Evolutionary conservation across 2,113 vertebrate species (phyloP).

Genomic region (Oxygymnocypris stewartii): DNA sequence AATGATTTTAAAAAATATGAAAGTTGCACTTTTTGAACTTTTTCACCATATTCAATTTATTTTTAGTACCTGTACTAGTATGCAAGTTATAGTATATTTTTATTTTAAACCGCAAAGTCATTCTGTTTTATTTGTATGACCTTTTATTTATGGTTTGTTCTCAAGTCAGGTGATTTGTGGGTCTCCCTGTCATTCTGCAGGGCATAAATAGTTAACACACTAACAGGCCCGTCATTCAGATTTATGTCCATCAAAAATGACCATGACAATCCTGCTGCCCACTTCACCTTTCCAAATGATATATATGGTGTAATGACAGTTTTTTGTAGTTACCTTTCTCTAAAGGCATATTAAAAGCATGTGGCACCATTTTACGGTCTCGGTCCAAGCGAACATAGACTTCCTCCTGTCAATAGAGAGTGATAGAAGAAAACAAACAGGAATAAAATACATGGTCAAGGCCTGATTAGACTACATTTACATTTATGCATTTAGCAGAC

Average conservation of each 20-base stretch:
- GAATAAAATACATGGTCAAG: background rate
- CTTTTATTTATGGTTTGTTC: conserved; percentile 3
- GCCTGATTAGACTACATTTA: too few species aligned
- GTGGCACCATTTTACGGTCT: conserved; percentile 43
- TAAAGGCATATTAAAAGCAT: conserved; percentile 17
- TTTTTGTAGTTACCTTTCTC: conserved; percentile 43
- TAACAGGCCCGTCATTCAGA: conserved; percentile 33
- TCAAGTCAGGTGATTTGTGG: background rate
- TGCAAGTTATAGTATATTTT: too few species aligned
- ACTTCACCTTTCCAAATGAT: conserved; percentile 18
- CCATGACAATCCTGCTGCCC: conserved; percentile 2
- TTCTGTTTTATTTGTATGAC: background rate
- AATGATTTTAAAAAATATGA: too few species aligned
- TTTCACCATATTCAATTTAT: too few species aligned
- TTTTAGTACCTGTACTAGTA: too few species aligned
- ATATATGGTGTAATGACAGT: conserved; percentile 12
- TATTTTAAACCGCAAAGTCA: too few species aligned
- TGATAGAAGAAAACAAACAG: background rate
- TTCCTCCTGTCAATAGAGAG: conserved; percentile 47
- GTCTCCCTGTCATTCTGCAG: background rate
- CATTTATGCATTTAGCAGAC: too few species aligned
- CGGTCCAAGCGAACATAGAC: conserved; percentile 53
- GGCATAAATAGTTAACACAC: conserved; percentile 27
- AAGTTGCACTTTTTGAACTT: too few species aligned
- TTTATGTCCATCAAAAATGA: conserved; percentile 12